phyloP scores from a whole-genome alignment of 2,113 vertebrate genomes.

The Crotalus horridus region DNA sequence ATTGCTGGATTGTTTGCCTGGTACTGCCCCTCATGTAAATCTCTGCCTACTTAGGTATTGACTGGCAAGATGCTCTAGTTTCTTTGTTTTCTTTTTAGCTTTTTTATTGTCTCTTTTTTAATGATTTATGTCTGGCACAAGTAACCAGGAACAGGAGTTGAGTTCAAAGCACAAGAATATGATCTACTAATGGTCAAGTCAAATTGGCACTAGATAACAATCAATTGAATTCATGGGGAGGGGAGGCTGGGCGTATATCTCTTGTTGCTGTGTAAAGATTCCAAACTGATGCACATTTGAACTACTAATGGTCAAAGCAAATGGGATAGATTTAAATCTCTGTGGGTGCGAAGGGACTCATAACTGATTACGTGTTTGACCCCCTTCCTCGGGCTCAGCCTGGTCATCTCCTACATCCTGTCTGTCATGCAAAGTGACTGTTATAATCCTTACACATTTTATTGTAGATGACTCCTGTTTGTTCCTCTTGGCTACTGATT shows the following conservation, averaged over 20 bases:
- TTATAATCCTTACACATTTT: not conserved
- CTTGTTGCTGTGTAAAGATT: not conserved
- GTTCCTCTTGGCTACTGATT: not conserved
- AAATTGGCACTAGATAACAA: not conserved
- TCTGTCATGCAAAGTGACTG: not conserved
- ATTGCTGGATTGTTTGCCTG: not conserved
- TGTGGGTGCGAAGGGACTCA: not conserved
- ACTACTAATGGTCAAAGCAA: not conserved
- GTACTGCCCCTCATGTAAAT: not conserved
- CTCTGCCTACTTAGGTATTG: not conserved
- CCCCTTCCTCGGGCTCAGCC: fast-evolving
- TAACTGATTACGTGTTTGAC: not conserved
- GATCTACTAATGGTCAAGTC: not conserved
- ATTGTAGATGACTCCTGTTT: not conserved
- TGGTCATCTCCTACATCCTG: not conserved
- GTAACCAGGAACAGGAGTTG: not conserved
- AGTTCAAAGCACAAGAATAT: not conserved
- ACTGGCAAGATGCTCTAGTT: not conserved
- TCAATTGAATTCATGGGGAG: not conserved
- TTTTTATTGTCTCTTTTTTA: not conserved
- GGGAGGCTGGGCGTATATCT: not conserved
- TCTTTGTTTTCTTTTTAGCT: not conserved
- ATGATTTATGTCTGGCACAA: not conserved
- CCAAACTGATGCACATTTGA: not conserved
- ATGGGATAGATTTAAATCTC: not conserved